Percentiles rank a stretch among this genome's conserved stretches.
Evolutionary conservation across 2,797 vertebrate genomes (phyloP).

Genomic region (Phaenicophaeus curvirostris): DNA sequence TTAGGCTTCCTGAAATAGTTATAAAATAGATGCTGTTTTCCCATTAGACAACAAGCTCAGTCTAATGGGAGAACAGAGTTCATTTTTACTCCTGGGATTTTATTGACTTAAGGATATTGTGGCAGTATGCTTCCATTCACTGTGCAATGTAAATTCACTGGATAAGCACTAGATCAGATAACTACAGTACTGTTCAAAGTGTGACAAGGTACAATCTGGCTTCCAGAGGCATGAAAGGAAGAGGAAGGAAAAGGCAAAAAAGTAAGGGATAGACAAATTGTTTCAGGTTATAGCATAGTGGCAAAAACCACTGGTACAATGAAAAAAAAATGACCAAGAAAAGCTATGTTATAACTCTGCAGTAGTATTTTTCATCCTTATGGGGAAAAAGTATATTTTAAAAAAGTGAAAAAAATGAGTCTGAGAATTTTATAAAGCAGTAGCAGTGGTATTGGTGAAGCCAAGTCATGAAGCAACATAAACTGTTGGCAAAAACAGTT

Average conservation of each 20-base stretch:
- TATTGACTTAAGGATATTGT: background rate
- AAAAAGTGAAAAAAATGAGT: background rate
- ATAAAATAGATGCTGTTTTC: background rate
- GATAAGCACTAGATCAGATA: background rate
- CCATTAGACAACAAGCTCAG: background rate
- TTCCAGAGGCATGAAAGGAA: background rate
- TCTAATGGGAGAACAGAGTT: background rate
- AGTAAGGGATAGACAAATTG: background rate
- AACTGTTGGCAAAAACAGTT: background rate
- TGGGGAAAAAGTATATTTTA: background rate
- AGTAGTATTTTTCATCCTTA: background rate
- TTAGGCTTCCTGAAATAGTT: background rate
- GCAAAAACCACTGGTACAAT: background rate
- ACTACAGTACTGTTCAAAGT: background rate
- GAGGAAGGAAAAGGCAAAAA: background rate
- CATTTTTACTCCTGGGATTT: conserved; percentile 1
- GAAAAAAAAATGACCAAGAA: background rate
- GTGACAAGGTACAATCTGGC: background rate
- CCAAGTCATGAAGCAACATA: background rate
- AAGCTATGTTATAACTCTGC: background rate
- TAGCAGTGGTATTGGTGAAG: background rate
- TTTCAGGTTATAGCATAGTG: background rate
- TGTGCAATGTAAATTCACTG: background rate
- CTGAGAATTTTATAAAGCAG: background rate
- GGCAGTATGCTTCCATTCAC: background rate